These are phyloP conservation scores for Varanus komodoensis DNA, from an alignment of 2,113 vertebrate genomes.

Conservation along the genomic window DNA sequence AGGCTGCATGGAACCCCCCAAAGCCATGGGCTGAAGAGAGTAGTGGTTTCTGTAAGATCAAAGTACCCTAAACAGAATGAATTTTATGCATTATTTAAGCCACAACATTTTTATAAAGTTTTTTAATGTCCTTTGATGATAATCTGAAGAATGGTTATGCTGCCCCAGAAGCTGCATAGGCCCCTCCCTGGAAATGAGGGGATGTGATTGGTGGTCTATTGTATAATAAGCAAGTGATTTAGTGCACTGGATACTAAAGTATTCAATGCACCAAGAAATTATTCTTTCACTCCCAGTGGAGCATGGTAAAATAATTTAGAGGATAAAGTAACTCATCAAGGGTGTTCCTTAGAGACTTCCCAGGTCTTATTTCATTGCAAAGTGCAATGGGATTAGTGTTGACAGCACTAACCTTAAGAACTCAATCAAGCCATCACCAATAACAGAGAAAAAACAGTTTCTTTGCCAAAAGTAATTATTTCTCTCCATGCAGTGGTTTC, in stretches of 20 bases:
- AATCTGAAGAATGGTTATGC: neutral
- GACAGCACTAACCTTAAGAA: conserved; percentile 15
- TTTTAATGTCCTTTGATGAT: neutral
- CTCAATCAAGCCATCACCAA: conserved; percentile 14
- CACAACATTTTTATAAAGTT: neutral
- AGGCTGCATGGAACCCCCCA: neutral
- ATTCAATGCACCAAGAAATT: neutral
- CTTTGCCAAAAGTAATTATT: conserved; percentile 2
- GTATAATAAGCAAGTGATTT: neutral
- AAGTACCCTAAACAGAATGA: neutral
- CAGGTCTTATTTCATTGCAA: neutral
- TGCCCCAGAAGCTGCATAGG: neutral
- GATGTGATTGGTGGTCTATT: neutral
- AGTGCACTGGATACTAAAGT: neutral
- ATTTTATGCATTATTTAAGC: neutral
- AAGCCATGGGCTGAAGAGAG: neutral
- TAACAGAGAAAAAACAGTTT: neutral
- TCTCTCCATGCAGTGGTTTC: conserved; percentile 22
- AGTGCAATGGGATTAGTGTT: conserved; percentile 11
- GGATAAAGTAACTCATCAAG: neutral
- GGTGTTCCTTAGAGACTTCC: neutral
- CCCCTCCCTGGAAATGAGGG: neutral
- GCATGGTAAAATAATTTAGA: neutral
- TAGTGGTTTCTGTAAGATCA: neutral
- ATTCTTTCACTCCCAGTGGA: neutral